Evolutionary conservation across 1,140 invertebrate species (phyloP).

Genomic region (Mycetomoellerius zeteki): DNA sequence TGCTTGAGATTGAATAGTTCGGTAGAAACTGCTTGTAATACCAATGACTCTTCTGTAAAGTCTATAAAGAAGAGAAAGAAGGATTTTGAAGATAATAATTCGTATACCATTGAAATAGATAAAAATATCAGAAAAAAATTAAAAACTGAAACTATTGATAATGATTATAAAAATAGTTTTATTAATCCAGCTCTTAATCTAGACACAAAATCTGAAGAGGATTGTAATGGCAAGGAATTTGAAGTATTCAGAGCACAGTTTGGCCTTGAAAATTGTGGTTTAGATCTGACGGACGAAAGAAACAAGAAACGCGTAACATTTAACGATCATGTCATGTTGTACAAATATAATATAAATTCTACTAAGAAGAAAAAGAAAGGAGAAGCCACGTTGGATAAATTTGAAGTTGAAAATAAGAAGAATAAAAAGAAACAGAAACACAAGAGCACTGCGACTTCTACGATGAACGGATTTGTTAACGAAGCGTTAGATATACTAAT

Average conservation of each 20-base stretch:
- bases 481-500: constrained; percentile 77
- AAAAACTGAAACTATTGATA: constrained; percentile 30
- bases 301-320: constrained; percentile 83
- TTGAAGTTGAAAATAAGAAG: constrained; percentile 82
- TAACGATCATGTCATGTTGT: constrained; percentile 78
- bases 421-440: constrained; percentile 74
- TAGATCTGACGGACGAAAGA: constrained; percentile 83
- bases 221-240: constrained; percentile 74
- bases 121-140: constrained; percentile 46
- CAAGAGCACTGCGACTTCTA: neutral
- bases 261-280: constrained; percentile 81
- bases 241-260: constrained; percentile 79
- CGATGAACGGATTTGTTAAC: constrained; percentile 71
- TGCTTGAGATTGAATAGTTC: constrained; percentile 73
- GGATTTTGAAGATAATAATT: constrained; percentile 49
- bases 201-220: constrained; percentile 47
- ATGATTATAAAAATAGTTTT: constrained; percentile 67
- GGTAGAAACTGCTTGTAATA: constrained; percentile 23
- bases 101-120: constrained; percentile 15
- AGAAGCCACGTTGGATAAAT: constrained; percentile 82
- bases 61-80: constrained; percentile 68
- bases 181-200: constrained; percentile 78
- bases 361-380: constrained; percentile 76
- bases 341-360: constrained; percentile 81
- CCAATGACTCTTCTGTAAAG: constrained; percentile 1